Conservation (phyloP, 2,888 invertebrate genomes). For the Hedychridium roseum region DNA sequence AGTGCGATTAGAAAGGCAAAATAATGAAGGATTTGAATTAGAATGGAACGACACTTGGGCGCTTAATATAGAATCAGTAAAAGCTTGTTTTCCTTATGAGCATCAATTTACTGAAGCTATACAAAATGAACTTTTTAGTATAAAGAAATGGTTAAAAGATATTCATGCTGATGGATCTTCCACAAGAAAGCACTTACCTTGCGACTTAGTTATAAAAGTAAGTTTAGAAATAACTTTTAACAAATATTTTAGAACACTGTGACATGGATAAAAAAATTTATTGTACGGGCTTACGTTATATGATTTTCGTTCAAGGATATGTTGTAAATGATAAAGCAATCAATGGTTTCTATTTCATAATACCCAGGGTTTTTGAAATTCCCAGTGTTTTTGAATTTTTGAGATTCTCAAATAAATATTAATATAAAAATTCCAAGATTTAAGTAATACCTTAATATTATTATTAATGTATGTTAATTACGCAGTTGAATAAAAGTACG, state of each 20-base stretch:
- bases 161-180: slow-evolving; percentile 73
- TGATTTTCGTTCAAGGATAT: slow-evolving; percentile 5
- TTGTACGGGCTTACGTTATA: not conserved
- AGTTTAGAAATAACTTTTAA: too few relatives aligned
- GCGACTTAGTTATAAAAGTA: slow-evolving; percentile 89
- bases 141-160: slow-evolving; percentile 93
- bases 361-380: too few relatives aligned
- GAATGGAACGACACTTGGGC: slow-evolving; percentile 79
- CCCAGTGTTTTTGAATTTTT: too few relatives aligned
- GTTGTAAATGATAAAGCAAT: slow-evolving; percentile 6
- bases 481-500: too few relatives aligned
- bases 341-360: too few relatives aligned
- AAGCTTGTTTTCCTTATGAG: slow-evolving; percentile 84
- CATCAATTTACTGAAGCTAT: slow-evolving; percentile 89
- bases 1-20: slow-evolving; percentile 75
- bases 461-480: too few relatives aligned
- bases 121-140: slow-evolving; percentile 87
- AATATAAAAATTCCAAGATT: too few relatives aligned
- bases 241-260: not conserved
- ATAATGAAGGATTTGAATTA: slow-evolving; percentile 76
- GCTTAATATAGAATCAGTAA: slow-evolving; percentile 71
- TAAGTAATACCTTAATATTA: too few relatives aligned
- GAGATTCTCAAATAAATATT: too few relatives aligned
- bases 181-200: slow-evolving; percentile 79
- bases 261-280: not conserved